Base-by-base conservation (phyloP, 2,113 vertebrate genomes). In the Hippocampus barbouri region DNA sequence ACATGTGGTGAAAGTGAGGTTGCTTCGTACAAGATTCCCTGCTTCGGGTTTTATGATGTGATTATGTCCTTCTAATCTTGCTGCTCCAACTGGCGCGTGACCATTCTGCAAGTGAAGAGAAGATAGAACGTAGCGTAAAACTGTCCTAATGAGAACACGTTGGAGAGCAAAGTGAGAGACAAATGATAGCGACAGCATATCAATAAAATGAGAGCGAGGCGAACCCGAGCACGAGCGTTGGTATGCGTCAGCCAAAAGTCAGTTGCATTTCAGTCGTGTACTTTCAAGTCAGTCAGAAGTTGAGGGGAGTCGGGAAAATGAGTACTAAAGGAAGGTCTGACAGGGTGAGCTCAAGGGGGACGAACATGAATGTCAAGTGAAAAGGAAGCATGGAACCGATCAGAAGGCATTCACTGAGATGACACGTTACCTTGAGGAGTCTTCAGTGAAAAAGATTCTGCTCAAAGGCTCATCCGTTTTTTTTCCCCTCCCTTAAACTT, bases 11-110 rank as follows among this genome's bases (percentile, higher is more conserved):
- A 76, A 72, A 70, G 61, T 79, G 78, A 69, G 70, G 56, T 73
- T 41, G 70, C 63, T 59, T 79, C 71, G 81, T 83, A 72, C 40
- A 66, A 21, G n/a, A 81, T 75, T 83, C 88, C 76, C 81, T 30
- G 67, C 79, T 70, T 79, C 72, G 70, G 78, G 71, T 77, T 87
- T 67, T 77, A 61, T 79, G 84, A 70, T 85, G 66, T 73, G 68
- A 38, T 38, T 6, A 77, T 71, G 75, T 86, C 73, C 83, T 72
- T 71, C 77, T 87, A 83, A 85, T 87, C 80, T 79, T 80, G 23
- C 71, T 79, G 77, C 11, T 43, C 8, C 41, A 43, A 43, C 41
- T 10, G 11, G 41, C 2, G 41, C 11, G 41, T 43, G 41, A 43
- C 8, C 11, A 43, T 12, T 10, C 41, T 11, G 10, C 8, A 9